Evolutionary conservation across 2,888 invertebrate genomes (phyloP).

Genomic region (Temnothorax ravouxi): DNA sequence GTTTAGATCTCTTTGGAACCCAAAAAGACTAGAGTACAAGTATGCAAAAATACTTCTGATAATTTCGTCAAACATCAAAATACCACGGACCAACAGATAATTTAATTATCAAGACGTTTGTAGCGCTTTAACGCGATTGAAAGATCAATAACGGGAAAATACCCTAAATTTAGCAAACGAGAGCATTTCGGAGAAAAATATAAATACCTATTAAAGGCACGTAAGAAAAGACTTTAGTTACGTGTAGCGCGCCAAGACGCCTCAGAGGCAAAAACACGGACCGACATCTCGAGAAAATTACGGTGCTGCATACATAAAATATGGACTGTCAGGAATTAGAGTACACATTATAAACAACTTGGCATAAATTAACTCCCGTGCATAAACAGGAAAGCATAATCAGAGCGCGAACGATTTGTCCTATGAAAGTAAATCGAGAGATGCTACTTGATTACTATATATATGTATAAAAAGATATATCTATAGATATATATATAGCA

Average conservation of each 20-base stretch:
- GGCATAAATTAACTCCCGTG: constrained; percentile 40
- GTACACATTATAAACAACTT: constrained; percentile 45
- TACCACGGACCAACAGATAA: not conserved
- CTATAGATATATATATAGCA: not conserved
- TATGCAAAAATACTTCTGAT: not conserved
- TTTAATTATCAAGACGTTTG: not conserved
- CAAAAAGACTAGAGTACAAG: not conserved
- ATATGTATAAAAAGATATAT: not conserved
- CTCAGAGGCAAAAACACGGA: constrained; percentile 59
- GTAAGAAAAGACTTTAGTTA: constrained; percentile 66
- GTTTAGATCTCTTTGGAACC: not conserved
- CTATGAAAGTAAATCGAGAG: constrained; percentile 2
- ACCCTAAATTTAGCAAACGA: not conserved
- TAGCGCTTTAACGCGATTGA: not conserved
- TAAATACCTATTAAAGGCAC: constrained; percentile 74
- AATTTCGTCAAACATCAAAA: not conserved
- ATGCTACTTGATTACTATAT: not conserved
- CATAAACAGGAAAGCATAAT: constrained; percentile 34
- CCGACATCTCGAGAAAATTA: constrained; percentile 65
- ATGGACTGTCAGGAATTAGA: constrained; percentile 45
- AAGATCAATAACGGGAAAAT: not conserved
- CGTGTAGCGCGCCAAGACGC: constrained; percentile 66
- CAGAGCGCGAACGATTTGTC: constrained; percentile 20
- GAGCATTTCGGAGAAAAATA: constrained; percentile 47
- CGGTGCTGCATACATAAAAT: constrained; percentile 55